Evolutionary conservation across 2,888 invertebrate genomes (phyloP), one percentile per base, ranked within the genome.

Genomic region (Troides oblongomaculatus): DNA sequence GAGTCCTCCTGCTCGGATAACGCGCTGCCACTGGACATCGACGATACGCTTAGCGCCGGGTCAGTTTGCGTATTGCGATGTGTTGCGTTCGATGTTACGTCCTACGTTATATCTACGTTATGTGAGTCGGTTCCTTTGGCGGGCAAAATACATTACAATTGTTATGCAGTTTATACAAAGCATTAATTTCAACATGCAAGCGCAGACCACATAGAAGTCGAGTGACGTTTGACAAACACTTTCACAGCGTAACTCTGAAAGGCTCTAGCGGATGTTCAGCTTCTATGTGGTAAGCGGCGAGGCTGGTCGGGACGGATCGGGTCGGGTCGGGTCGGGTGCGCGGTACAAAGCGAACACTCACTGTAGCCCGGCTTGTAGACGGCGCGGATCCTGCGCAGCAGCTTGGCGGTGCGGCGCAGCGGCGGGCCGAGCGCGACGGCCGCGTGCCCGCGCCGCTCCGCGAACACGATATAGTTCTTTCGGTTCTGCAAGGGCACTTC

Each of bases 301-400:
- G 17, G 53, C 8, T 3, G 53, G 53, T 10, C 17, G 17, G 4
- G 53, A 1, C 12, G 3, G 17, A 21, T 21, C 21, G 17, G 6
- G 17, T 6, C 0, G 53, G 53, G 53, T 10, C 17, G 17, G 4
- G 53, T 14, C 12, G 6, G 18, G 56, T n/a, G 21, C n/a, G 56
- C 77, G 78, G 72, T 73, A 70, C 53, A 72, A 70, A 70, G 71
- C 79, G 82, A 75, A 74, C 90, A 92, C 92, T 92, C 92, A 92
- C 92, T 91, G 89, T 92, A 92, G 76, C 89, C 89, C 70, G 86
- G 84, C 84, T 84, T 85, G 91, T 91, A 92, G 90, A 92, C 92
- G 68, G 91, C 90, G 72, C 89, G 86, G 77, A 92, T 87, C 84
- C 92, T 84, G 81, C 87, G 83, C 71, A 89, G 80, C 82, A 92